A percentile compares a stretch with the other conserved stretches of the same genome.
Conservation (phyloP, 2,113 vertebrate species). For the Podarcis raffonei region DNA sequence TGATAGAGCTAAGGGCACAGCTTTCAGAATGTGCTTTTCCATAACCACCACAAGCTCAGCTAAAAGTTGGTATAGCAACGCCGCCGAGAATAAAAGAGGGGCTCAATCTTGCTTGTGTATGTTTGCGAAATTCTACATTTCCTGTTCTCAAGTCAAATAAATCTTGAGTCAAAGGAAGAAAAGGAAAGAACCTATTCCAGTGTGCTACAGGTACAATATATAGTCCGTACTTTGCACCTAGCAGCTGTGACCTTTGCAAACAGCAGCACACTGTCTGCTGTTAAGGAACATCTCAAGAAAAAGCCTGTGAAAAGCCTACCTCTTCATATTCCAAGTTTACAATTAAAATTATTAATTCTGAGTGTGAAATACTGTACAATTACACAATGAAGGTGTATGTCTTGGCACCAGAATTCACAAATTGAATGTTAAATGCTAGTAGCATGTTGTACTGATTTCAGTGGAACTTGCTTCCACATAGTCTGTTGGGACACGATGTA, state of each 20-base stretch:
- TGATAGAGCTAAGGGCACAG: background rate
- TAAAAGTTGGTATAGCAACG: background rate
- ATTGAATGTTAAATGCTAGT: background rate
- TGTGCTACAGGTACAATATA: background rate
- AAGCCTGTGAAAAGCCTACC: background rate
- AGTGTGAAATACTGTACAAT: background rate
- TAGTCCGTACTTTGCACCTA: background rate
- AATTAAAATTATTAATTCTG: background rate
- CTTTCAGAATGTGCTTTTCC: background rate
- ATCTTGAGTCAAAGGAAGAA: background rate
- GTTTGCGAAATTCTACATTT: background rate
- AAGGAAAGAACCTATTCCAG: background rate
- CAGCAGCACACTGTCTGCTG: background rate
- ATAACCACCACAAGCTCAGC: background rate
- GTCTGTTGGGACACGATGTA: background rate
- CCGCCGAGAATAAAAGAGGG: background rate
- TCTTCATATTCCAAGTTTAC: background rate
- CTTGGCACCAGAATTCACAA: conserved; percentile 19
- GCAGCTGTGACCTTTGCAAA: background rate
- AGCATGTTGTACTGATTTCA: background rate
- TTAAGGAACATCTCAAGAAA: background rate
- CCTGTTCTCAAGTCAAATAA: background rate
- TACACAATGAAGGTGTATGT: conserved; percentile 12
- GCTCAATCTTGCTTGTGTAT: background rate
- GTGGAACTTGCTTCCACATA: background rate